Conservation (phyloP, 2,888 invertebrate species). For the Cyclophora punctaria region DNA sequence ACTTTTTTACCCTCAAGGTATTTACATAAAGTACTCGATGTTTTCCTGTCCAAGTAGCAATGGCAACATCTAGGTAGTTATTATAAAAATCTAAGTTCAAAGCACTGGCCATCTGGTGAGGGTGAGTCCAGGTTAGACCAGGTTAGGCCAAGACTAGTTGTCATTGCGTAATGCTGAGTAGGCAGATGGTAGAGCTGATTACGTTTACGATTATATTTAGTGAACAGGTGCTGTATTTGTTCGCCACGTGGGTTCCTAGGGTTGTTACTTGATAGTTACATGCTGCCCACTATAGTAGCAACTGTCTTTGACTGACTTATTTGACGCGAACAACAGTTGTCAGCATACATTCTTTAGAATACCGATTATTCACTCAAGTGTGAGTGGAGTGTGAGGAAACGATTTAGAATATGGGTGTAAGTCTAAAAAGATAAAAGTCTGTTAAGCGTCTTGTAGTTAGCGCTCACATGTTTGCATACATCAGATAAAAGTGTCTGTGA, state of each 20-base stretch:
- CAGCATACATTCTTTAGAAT: too few relatives aligned
- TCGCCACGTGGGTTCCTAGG: slow-evolving; percentile 53
- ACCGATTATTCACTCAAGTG: too few relatives aligned
- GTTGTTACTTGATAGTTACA: slow-evolving; percentile 22
- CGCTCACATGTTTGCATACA: too few relatives aligned
- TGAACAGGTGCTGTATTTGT: slow-evolving; percentile 54
- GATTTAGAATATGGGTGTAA: too few relatives aligned
- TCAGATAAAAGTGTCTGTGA: too few relatives aligned
- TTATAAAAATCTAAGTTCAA: slow-evolving; percentile 41
- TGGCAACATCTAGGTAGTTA: slow-evolving; percentile 15
- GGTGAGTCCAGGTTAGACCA: slow-evolving; percentile 47
- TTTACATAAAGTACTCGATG: slow-evolving; percentile 9
- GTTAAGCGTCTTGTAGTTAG: too few relatives aligned
- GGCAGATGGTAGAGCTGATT: slow-evolving; percentile 68
- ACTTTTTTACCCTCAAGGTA: too few relatives aligned
- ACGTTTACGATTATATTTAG: slow-evolving; percentile 55
- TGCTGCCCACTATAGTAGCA: too few relatives aligned
- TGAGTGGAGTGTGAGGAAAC: too few relatives aligned
- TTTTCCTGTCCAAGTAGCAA: slow-evolving; percentile 12
- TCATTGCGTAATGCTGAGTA: slow-evolving; percentile 59
- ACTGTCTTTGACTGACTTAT: too few relatives aligned
- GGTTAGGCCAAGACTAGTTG: slow-evolving; percentile 11
- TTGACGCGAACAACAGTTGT: too few relatives aligned
- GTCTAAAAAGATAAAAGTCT: too few relatives aligned
- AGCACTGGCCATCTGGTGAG: slow-evolving; percentile 57